These are phyloP conservation scores for Acleris literana DNA, from an alignment of 2,888 invertebrate species.

Conservation along the genomic window DNA sequence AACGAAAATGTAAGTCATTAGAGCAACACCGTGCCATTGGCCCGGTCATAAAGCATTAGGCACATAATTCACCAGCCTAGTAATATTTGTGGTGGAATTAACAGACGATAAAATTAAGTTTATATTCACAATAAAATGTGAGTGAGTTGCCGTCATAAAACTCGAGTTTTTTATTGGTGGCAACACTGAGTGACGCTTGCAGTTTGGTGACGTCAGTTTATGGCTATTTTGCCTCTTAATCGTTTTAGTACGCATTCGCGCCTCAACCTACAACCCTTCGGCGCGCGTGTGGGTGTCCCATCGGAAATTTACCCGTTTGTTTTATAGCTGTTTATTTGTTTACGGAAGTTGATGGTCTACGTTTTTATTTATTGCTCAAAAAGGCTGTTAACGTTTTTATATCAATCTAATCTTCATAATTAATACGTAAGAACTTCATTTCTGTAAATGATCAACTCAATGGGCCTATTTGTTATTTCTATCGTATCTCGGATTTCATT, in stretches of 20 bases:
- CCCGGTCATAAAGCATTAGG: slow-evolving; percentile 65
- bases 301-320: slow-evolving; percentile 25
- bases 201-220: slow-evolving; percentile 84
- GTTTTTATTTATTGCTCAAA: background rate
- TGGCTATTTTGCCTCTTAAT: slow-evolving; percentile 83
- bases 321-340: slow-evolving; percentile 26
- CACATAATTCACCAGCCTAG: slow-evolving; percentile 74
- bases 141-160: slow-evolving; percentile 84
- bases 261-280: slow-evolving; percentile 69
- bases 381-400: no score
- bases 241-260: slow-evolving; percentile 81
- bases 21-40: slow-evolving; percentile 68
- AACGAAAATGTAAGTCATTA: slow-evolving; percentile 53
- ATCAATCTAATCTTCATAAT: no score
- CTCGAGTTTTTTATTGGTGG: slow-evolving; percentile 83
- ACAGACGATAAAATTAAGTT: slow-evolving; percentile 84
- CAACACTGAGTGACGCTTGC: slow-evolving; percentile 80
- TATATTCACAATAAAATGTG: slow-evolving; percentile 84
- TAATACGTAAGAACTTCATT: no score
- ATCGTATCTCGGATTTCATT: slow-evolving; percentile 19
- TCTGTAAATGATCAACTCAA: no score
- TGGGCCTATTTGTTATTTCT: background rate
- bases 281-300: slow-evolving; percentile 30
- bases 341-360: slow-evolving; percentile 4
- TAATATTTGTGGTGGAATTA: slow-evolving; percentile 83